phyloP scores from a whole-genome alignment of 2,888 invertebrate genomes.

The Dryomyza anilis region DNA sequence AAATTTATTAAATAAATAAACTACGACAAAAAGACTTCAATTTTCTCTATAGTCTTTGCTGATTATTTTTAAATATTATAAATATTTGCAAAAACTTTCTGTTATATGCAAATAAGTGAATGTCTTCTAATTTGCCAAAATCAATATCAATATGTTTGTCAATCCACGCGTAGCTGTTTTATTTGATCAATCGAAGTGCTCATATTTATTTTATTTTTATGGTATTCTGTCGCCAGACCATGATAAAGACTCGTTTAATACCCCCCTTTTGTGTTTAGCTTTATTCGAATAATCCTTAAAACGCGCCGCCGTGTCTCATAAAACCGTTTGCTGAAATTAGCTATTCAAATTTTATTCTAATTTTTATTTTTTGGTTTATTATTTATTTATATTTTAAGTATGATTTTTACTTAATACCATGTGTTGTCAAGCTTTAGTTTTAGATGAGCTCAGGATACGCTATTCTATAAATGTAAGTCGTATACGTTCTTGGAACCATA shows the following conservation, averaged over 20 bases:
- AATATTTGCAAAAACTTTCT: too few relatives aligned
- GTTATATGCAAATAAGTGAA: constrained; percentile 52
- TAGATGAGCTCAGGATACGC: too few relatives aligned
- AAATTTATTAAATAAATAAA: too few relatives aligned
- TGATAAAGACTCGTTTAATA: not conserved
- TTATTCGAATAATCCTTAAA: constrained; percentile 28
- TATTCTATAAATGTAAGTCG: too few relatives aligned
- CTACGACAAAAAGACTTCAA: too few relatives aligned
- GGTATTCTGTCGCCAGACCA: not conserved
- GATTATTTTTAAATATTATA: too few relatives aligned
- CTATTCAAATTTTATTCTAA: constrained; percentile 50
- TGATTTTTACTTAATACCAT: not conserved
- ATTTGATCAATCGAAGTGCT: not conserved
- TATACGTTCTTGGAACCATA: too few relatives aligned
- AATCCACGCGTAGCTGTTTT: not conserved
- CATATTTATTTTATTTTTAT: not conserved
- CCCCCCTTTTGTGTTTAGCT: constrained; percentile 30
- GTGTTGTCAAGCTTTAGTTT: too few relatives aligned
- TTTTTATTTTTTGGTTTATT: not conserved
- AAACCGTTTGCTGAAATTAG: constrained; percentile 38
- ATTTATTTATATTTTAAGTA: not conserved
- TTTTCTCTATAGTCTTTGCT: too few relatives aligned
- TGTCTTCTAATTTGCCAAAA: constrained; percentile 37
- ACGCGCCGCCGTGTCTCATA: constrained; percentile 33
- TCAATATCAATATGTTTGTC: constrained; percentile 11